Conservation (phyloP, 2,797 vertebrate species). For the Leptoclinus maculatus region DNA sequence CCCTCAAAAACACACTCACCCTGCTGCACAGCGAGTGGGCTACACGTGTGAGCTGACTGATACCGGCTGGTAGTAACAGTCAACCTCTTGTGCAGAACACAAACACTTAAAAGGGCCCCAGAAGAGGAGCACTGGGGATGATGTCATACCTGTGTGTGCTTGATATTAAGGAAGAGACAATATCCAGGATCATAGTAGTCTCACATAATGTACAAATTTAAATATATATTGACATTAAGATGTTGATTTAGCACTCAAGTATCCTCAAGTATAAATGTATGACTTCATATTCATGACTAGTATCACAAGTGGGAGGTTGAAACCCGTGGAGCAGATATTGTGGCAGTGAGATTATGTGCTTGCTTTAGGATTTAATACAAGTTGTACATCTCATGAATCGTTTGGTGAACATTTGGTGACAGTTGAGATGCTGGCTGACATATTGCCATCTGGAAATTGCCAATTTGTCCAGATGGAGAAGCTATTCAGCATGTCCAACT, state of each 20-base stretch:
- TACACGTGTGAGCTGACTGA: constrained; percentile 33
- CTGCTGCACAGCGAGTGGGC: constrained; percentile 13
- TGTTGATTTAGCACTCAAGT: not conserved
- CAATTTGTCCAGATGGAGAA: constrained; percentile 60
- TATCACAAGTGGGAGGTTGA: not conserved
- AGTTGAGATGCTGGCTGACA: constrained; percentile 48
- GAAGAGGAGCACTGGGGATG: not conserved
- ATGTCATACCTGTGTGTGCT: not conserved
- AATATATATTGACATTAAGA: not conserved
- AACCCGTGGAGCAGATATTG: not conserved
- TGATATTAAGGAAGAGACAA: not conserved
- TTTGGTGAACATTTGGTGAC: constrained; percentile 51
- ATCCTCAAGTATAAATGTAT: not conserved
- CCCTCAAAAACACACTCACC: constrained; percentile 28
- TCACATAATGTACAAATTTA: not conserved
- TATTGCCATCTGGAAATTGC: constrained; percentile 54
- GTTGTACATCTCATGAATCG: constrained; percentile 25
- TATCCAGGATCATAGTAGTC: not conserved
- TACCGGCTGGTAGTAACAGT: constrained; percentile 31
- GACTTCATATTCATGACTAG: too few species aligned
- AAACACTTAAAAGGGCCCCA: constrained; percentile 20
- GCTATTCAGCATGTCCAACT: constrained; percentile 38
- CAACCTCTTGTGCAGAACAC: constrained; percentile 2
- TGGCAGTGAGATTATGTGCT: constrained; percentile 5
- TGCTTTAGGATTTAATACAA: constrained; percentile 18